Evolutionary conservation across 2,888 invertebrate species (phyloP).

Genomic region (Acrocera orbiculus): DNA sequence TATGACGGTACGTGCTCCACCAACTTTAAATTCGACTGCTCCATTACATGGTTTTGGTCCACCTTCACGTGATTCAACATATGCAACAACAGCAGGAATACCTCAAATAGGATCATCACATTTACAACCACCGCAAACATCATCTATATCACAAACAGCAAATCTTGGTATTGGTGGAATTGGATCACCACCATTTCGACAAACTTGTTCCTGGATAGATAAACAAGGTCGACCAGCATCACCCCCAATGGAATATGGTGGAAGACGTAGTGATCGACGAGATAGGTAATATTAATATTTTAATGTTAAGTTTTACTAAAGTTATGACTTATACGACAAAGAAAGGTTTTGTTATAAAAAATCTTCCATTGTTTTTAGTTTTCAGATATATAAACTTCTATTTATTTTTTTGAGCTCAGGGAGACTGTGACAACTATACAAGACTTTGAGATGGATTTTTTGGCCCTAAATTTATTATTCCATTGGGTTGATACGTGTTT

Average conservation of each 20-base stretch:
- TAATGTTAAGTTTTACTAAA: no score
- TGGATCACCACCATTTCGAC: slow-evolving; percentile 36
- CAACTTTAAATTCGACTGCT: slow-evolving; percentile 42
- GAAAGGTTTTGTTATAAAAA: neutral
- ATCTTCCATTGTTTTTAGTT: neutral
- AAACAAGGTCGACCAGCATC: slow-evolving; percentile 77
- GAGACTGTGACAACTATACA: no score
- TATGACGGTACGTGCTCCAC: slow-evolving; percentile 74
- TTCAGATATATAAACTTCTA: no score
- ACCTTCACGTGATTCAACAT: slow-evolving; percentile 30
- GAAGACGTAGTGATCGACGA: slow-evolving; percentile 27
- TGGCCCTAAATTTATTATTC: no score
- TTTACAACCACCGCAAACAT: slow-evolving; percentile 9
- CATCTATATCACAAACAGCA: slow-evolving; percentile 15
- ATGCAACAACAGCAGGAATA: slow-evolving; percentile 26
- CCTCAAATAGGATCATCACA: slow-evolving; percentile 20
- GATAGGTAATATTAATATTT: slow-evolving; percentile 24
- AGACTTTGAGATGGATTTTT: no score
- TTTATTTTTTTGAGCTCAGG: no score
- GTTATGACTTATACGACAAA: no score
- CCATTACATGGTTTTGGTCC: slow-evolving; percentile 38
- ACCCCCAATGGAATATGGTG: slow-evolving; percentile 49
- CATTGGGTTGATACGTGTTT: no score
- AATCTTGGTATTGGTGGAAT: slow-evolving; percentile 30
- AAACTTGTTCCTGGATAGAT: slow-evolving; percentile 91